A percentile compares a stretch with the other conserved stretches of the same genome.
These are phyloP conservation scores for Tor tambroides DNA, from an alignment of 2,113 vertebrate species.

Conservation along the genomic window DNA sequence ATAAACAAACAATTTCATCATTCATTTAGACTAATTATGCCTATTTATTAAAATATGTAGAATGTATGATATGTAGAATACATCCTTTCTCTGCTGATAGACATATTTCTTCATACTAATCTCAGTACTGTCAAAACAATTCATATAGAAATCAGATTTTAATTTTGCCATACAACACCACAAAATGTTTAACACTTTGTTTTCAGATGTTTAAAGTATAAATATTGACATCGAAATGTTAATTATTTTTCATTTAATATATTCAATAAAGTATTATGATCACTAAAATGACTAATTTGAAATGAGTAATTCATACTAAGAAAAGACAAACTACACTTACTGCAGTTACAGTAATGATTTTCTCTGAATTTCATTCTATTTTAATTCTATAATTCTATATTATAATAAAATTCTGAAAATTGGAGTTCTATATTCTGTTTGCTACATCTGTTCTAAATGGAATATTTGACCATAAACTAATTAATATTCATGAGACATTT, in stretches of 20 bases:
- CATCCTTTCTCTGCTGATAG: not conserved
- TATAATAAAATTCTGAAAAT: too few species aligned
- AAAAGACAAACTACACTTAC: not conserved
- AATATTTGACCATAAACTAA: not conserved
- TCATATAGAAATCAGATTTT: not conserved
- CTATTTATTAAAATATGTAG: not conserved
- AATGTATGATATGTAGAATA: not conserved
- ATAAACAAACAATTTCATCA: not conserved
- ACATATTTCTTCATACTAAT: not conserved
- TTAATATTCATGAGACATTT: not conserved
- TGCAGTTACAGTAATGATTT: not conserved
- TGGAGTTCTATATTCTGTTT: not conserved
- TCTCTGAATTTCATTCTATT: not conserved
- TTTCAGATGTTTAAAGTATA: not conserved
- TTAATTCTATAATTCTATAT: too few species aligned
- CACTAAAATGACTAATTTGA: not conserved
- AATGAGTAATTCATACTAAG: not conserved
- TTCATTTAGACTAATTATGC: not conserved
- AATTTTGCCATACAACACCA: not conserved
- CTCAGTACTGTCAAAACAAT: not conserved
- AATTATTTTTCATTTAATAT: not conserved
- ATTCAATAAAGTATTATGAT: not conserved
- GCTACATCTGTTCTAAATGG: not conserved
- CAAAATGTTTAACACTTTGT: not conserved
- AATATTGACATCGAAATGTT: not conserved